Conservation (phyloP, 2,888 invertebrate genomes). For the Acleris emargana region DNA sequence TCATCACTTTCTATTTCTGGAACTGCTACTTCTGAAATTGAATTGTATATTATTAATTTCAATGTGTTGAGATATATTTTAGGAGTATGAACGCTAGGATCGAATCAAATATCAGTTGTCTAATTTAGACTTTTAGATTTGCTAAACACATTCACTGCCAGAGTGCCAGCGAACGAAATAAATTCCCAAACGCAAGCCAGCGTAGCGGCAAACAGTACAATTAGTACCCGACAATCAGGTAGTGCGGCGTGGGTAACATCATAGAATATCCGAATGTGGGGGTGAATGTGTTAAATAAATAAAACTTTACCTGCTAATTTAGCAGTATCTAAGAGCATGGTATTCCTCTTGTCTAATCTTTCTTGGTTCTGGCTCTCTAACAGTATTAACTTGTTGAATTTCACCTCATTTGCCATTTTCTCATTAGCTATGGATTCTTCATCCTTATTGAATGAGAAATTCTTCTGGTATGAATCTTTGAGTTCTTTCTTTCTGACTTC, state of each 20-base stretch:
- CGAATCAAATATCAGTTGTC: too few species aligned
- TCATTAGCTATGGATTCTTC: constrained; percentile 75
- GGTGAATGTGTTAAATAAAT: neutral
- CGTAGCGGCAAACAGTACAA: too few species aligned
- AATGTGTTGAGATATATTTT: too few species aligned
- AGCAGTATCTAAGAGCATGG: constrained; percentile 67
- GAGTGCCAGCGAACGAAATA: too few species aligned
- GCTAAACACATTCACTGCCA: too few species aligned
- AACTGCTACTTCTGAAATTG: constrained; percentile 59
- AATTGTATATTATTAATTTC: neutral
- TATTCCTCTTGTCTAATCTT: constrained; percentile 69
- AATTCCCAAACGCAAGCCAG: too few species aligned
- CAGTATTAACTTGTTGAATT: constrained; percentile 68
- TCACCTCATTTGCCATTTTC: constrained; percentile 70
- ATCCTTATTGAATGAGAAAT: constrained; percentile 68
- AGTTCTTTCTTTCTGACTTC: constrained; percentile 71
- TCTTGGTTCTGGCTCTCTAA: constrained; percentile 78
- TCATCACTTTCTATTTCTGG: constrained; percentile 59
- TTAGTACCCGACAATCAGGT: too few species aligned
- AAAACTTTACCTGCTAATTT: constrained; percentile 57
- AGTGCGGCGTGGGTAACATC: too few species aligned
- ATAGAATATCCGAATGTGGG: too few species aligned
- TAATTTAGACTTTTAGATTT: too few species aligned
- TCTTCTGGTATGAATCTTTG: constrained; percentile 68
- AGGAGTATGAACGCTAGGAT: too few species aligned